A percentile compares a stretch with the other conserved stretches of the same genome.
Conservation (phyloP, 2,797 vertebrate genomes). For the Cheirogaleus major region DNA sequence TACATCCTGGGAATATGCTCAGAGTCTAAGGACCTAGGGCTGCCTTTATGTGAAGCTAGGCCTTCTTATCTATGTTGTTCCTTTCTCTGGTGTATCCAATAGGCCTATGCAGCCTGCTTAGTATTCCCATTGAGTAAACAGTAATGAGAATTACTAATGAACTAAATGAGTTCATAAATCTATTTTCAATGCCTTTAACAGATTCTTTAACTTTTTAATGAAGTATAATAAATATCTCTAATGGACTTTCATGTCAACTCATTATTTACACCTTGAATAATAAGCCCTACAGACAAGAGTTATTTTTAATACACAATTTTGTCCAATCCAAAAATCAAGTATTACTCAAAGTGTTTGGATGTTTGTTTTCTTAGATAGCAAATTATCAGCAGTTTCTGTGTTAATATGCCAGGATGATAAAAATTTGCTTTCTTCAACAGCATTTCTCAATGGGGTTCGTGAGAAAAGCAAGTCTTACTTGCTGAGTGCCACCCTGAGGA, state of each 20-base stretch:
- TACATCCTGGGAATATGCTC: fast-evolving
- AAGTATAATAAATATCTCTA: not conserved
- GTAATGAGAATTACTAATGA: not conserved
- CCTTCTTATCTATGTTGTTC: not conserved
- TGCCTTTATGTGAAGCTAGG: too few species aligned
- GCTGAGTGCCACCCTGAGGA: not conserved
- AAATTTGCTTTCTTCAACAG: not conserved
- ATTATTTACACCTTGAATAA: not conserved
- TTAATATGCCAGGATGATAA: too few species aligned
- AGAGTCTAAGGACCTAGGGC: not conserved
- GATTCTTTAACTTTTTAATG: not conserved
- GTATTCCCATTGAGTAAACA: not conserved
- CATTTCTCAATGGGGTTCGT: not conserved
- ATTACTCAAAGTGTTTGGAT: not conserved
- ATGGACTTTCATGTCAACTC: not conserved
- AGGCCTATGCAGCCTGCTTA: not conserved
- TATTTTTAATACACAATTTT: not conserved
- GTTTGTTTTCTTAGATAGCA: not conserved
- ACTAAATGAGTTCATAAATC: not conserved
- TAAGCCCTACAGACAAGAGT: not conserved
- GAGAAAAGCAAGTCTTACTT: not conserved
- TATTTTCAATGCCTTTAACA: not conserved
- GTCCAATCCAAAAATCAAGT: not conserved
- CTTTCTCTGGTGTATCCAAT: not conserved
- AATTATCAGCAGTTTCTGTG: not conserved